Evolutionary conservation across 2,113 vertebrate genomes (phyloP), one percentile per base, ranked within the genome.

Genomic region (Coreoperca whiteheadi): DNA sequence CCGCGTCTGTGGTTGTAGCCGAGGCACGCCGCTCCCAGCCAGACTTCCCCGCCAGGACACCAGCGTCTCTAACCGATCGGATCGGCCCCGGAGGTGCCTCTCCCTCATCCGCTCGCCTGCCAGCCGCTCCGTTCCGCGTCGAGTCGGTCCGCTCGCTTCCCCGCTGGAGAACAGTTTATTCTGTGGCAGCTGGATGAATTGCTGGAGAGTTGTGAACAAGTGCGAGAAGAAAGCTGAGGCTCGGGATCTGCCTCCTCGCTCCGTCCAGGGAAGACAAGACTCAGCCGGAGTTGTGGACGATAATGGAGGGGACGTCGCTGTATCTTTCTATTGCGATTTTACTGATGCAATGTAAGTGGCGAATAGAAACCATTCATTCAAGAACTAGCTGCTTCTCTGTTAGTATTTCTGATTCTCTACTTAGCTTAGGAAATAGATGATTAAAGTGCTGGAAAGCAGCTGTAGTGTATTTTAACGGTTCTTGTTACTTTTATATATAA

Each of bases 281-380:
- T 82, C 65, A 3, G 77, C 66, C 81, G 28, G 86, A 86, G 89
- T 83, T 76, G 86, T 71, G 87, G 86, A 85, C 43, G 53, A 91
- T 39, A 21, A 93, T 93, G 94, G 93, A 93, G 81, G 88, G 84
- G 84, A 90, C 91, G 91, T 83, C 85, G 59, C 84, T 92, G 78
- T 91, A 43, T 74, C 88, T 93, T 1, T 71, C 87, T 21, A 2
- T 93, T 71, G 84, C 92, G 18, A 32, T 94, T 83, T 68, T 94
- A 73, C 86, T 91, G 77, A 71, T 95, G 81, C 93, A 94, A 78
- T 94, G 94, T 94, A 87, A 94, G 94, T 94, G 32, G 2, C 37
- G 6, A 28, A 77, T 1, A n/a, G 16, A 53, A 86, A 87, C 23
- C 59, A 16, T 53, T 59, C n/a, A 57, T 39, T 43, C 12, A n/a